Base-by-base conservation (phyloP, 1,140 invertebrate genomes). In the Leguminivora glycinivorella region DNA sequence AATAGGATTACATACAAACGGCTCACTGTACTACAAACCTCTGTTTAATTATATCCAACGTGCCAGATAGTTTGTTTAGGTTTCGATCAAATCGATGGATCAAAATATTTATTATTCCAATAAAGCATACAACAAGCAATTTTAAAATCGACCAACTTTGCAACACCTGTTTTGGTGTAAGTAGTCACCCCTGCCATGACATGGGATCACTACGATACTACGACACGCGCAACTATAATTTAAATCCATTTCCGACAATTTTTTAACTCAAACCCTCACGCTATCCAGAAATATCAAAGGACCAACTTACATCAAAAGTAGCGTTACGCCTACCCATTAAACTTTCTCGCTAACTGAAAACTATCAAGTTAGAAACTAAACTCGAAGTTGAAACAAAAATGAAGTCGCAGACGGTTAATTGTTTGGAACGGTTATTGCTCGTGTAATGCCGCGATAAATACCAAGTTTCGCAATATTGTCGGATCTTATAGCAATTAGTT, bases 401-500 rank as follows among this genome's bases (percentile, higher is more conserved):
- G 58, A 34, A 63, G 58, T 63, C 26, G n/a, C 17, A 31, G n/a
- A 25, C 26, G 29, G 58, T 63, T 63, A 63, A 63, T 63, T 63
- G 58, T 63, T 63, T 63, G 25, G 9, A 63, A 63, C n/a, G 58
- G 25, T 63, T 63, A 29, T 63, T 17, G 58, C 26, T 17, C 58
- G 26, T 29, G 58, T 29, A 63, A 29, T 63, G 58, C 26, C 9
- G 26, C 58, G 26, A 63, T 63, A 63, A 63, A 63, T 63, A 34
- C 58, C 58, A 63, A 63, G 58, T 63, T 63, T 63, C 58, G 58
- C 58, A 63, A 63, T 63, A 63, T 63, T 63, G 58, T 63, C 26
- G 58, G 58, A 63, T 63, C 58, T 63, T 63, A 63, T 63, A 63
- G 25, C 58, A 63, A 63, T 63, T 63, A 63, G 58, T 63, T 63